phyloP scores from a whole-genome alignment of 2,113 vertebrate genomes.

The Vulpes ferrilata region DNA sequence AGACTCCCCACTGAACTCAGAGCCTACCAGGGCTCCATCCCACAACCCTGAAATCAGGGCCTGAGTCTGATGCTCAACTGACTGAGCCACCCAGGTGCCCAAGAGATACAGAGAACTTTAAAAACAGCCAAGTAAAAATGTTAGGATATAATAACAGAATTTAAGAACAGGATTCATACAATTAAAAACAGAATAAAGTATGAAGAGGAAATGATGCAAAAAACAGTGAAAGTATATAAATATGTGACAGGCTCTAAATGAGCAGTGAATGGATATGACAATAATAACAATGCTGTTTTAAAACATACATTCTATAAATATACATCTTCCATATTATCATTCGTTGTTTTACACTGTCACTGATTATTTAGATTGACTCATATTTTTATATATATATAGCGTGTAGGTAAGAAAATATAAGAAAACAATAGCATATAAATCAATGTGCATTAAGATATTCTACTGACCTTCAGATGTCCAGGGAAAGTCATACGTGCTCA shows the following conservation, averaged over 20 bases:
- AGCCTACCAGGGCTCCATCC: not conserved
- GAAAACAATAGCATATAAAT: not conserved
- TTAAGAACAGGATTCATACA: not conserved
- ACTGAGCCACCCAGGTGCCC: not conserved
- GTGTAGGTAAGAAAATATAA: not conserved
- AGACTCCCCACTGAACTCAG: not conserved
- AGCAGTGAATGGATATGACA: not conserved
- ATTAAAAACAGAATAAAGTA: not conserved
- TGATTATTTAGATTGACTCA: not conserved
- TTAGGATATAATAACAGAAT: not conserved
- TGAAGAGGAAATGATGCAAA: not conserved
- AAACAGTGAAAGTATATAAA: not conserved
- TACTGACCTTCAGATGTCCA: not conserved
- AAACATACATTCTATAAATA: not conserved
- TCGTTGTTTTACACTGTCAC: not conserved
- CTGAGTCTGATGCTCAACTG: not conserved
- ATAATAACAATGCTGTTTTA: not conserved
- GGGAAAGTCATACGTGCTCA: not conserved
- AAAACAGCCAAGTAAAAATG: slow-evolving; percentile 1
- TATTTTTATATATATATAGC: not conserved
- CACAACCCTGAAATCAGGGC: not conserved
- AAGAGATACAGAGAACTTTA: not conserved
- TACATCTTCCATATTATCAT: not conserved
- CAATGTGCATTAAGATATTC: not conserved
- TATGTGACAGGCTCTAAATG: not conserved